Evolutionary conservation across 2,113 vertebrate species (phyloP).

Genomic region (Tragelaphus scriptus): DNA sequence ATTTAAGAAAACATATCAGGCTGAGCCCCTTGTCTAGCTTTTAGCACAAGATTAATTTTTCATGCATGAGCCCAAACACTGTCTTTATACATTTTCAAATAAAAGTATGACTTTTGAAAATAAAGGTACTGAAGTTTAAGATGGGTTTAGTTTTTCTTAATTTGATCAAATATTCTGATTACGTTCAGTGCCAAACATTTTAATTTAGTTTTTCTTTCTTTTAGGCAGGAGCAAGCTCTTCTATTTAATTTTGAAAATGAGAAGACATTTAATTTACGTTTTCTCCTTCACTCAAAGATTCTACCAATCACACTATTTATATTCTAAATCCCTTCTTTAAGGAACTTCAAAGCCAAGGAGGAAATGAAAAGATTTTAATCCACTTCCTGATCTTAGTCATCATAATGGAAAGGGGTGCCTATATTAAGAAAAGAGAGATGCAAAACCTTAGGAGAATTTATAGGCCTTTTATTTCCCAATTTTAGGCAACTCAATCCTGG

Average conservation of each 20-base stretch:
- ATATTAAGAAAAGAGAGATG: not conserved
- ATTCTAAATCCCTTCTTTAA: constrained; percentile 43
- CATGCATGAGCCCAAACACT: not conserved
- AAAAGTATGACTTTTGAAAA: constrained; percentile 20
- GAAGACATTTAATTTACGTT: constrained; percentile 23
- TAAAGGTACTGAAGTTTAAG: not conserved
- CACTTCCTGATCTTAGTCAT: not conserved
- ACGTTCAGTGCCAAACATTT: constrained; percentile 14
- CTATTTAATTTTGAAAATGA: constrained; percentile 44
- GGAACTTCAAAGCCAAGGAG: constrained; percentile 29
- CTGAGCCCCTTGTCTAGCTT: not conserved
- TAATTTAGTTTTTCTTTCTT: constrained; percentile 38
- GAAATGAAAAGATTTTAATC: constrained; percentile 56
- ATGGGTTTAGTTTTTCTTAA: constrained; percentile 6
- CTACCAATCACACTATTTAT: not conserved
- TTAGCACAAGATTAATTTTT: constrained; percentile 1
- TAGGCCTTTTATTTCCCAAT: not conserved
- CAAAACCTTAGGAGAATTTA: not conserved
- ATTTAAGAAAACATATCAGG: not conserved
- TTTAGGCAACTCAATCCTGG: not conserved
- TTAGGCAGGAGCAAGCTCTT: constrained; percentile 5
- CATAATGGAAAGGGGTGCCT: constrained; percentile 10
- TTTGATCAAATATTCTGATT: constrained; percentile 46
- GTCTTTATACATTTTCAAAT: not conserved
- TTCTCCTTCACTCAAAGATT: not conserved